A percentile compares a stretch with the other conserved stretches of the same genome.
phyloP scores from a whole-genome alignment of 2,888 invertebrate genomes.

The Drosophila subquinaria region DNA sequence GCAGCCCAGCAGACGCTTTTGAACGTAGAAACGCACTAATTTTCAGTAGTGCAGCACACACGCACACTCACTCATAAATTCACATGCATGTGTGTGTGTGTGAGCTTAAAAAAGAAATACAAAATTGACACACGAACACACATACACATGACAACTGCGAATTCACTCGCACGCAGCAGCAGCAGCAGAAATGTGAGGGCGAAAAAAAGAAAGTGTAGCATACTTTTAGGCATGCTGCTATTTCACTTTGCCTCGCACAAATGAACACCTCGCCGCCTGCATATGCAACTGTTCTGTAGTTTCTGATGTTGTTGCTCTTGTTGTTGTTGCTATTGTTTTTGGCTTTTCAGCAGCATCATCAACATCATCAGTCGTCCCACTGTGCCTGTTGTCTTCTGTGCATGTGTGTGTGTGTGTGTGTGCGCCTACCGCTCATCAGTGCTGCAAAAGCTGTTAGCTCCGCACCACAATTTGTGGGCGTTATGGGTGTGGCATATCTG shows the following conservation, averaged over 20 bases:
- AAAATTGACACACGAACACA: constrained; percentile 52
- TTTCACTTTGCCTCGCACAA: constrained; percentile 75
- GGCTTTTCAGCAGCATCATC: constrained; percentile 70
- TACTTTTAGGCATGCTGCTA: constrained; percentile 83
- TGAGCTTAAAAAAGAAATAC: constrained; percentile 53
- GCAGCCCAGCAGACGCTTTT: constrained; percentile 72
- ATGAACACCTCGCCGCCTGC: constrained; percentile 40
- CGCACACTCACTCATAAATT: constrained; percentile 49
- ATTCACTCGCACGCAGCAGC: constrained; percentile 57
- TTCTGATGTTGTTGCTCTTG: neutral
- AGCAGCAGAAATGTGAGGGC: constrained; percentile 43
- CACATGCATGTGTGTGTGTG: constrained; percentile 20
- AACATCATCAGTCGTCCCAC: constrained; percentile 61
- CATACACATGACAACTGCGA: constrained; percentile 49
- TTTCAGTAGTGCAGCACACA: constrained; percentile 68
- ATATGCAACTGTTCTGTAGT: constrained; percentile 1
- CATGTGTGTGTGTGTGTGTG: constrained; percentile 23
- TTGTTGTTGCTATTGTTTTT: constrained; percentile 42
- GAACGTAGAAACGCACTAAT: constrained; percentile 81
- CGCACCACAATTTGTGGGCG: constrained; percentile 82
- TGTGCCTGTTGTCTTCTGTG: constrained; percentile 15
- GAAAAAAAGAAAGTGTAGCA: constrained; percentile 56
- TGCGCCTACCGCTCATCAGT: constrained; percentile 68
- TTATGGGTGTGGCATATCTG: constrained; percentile 80
- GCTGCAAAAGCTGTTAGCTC: constrained; percentile 75